These are phyloP conservation scores for Lucilia cuprina DNA, from an alignment of 1,140 invertebrate species.

Conservation along the genomic window DNA sequence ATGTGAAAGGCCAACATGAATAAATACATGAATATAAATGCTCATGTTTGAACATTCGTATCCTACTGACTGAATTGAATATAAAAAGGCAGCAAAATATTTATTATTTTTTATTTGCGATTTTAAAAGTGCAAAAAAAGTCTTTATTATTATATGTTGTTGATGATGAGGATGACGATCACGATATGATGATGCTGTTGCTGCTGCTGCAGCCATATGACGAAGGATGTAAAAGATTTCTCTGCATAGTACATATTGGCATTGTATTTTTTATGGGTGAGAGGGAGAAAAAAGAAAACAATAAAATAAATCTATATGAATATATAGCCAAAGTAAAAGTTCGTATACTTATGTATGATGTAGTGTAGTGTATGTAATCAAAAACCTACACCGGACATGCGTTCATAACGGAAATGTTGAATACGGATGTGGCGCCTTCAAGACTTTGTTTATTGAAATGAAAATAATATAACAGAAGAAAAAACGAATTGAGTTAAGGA, in stretches of 20 bases:
- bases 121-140: not conserved
- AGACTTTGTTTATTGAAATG: conserved; percentile 6
- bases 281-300: too few relatives aligned
- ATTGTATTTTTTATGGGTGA: too few relatives aligned
- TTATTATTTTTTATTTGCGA: not conserved
- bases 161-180: not conserved
- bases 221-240: not conserved
- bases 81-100: not conserved
- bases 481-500: not conserved
- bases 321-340: not conserved
- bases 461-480: not conserved
- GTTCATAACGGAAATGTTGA: conserved; percentile 28
- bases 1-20: conserved; percentile 7
- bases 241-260: too few relatives aligned
- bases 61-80: not conserved
- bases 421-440: conserved; percentile 31
- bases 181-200: too few relatives aligned
- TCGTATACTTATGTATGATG: not conserved
- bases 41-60: not conserved
- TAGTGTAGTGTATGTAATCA: not conserved
- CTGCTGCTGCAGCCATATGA: not conserved
- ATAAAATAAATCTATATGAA: too few relatives aligned
- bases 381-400: conserved; percentile 22
- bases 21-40: not conserved
- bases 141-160: not conserved